Percentiles rank a stretch among this genome's conserved stretches.
phyloP scores from a whole-genome alignment of 2,113 vertebrate species.

The Nibea albiflora region DNA sequence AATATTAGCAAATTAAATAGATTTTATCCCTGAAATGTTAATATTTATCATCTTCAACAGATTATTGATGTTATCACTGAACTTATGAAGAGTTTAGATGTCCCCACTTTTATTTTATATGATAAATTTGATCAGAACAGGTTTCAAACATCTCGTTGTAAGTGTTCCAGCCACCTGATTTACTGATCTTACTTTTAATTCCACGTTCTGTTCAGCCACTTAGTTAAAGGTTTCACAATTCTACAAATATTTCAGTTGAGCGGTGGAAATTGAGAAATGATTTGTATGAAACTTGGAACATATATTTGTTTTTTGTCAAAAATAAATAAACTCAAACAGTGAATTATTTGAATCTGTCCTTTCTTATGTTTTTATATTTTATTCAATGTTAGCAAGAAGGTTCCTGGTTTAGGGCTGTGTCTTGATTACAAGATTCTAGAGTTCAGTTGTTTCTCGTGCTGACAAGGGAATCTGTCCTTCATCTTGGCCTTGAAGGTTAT shows the following conservation, averaged over 20 bases:
- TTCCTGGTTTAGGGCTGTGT: no score
- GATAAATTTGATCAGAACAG: neutral
- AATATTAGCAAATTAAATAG: neutral
- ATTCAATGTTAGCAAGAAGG: no score
- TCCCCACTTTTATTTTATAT: conserved; percentile 7
- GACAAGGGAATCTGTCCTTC: no score
- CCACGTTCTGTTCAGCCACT: neutral
- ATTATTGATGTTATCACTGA: neutral
- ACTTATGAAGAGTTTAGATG: neutral
- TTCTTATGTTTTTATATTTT: neutral
- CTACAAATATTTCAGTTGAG: neutral
- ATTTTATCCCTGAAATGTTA: neutral
- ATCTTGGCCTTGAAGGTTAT: no score
- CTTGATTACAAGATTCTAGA: no score
- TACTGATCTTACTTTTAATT: neutral
- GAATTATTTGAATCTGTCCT: neutral
- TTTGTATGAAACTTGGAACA: conserved; percentile 1
- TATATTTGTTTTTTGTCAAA: conserved; percentile 20
- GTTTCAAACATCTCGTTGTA: neutral
- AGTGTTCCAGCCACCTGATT: neutral
- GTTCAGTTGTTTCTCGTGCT: no score
- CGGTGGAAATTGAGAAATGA: neutral
- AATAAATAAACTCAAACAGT: conserved; percentile 41
- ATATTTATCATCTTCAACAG: neutral
- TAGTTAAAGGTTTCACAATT: neutral